Evolutionary conservation across 2,888 invertebrate species (phyloP), one percentile per base, ranked within the genome.

Genomic region (Nemotelus nigrinus): DNA sequence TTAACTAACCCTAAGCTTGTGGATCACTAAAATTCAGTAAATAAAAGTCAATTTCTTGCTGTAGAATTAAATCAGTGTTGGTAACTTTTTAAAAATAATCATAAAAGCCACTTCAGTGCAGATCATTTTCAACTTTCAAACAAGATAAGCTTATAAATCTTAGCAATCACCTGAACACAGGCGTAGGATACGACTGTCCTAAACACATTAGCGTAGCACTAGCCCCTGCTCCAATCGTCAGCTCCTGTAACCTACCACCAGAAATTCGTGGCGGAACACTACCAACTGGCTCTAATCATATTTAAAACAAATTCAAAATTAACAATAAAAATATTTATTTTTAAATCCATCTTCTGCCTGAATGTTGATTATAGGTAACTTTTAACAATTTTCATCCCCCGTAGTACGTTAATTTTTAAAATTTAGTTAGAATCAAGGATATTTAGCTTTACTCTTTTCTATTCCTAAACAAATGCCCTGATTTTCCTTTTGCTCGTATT

Each of bases 121-220:
- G 0, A 25, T 25, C 25, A 25, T 25, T 25, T 25, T 25, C 25
- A 25, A 25, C 25, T 25, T 25, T 25, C 25, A 25, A 25, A 25
- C 25, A 25, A 25, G 0, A 25, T 25, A 25, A 25, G 25, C 25
- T 25, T 25, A 25, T 25, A 25, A 25, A 25, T 25, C 25, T 25
- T 25, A 25, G 60, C 8, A 43, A 8, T 60, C 45, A 89, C 90
- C 90, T 90, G 88, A 89, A 90, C 71, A 85, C 83, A 10, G 90
- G 90, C 41, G 88, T 86, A 10, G 90, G 91, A 84, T 88, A 90
- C 0, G 89, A 88, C 85, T 91, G 90, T 4, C 89, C 89, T 80
- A 89, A 87, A 81, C 90, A 91, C 47, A 89, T 83, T n/a, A 90
- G 83, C 1, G 87, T 85, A 47, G 88, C 83, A 47, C 81, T 75